Evolutionary conservation across 2,888 invertebrate genomes (phyloP), one percentile per base, ranked within the genome.

Genomic region (Sarcophaga carnaria): DNA sequence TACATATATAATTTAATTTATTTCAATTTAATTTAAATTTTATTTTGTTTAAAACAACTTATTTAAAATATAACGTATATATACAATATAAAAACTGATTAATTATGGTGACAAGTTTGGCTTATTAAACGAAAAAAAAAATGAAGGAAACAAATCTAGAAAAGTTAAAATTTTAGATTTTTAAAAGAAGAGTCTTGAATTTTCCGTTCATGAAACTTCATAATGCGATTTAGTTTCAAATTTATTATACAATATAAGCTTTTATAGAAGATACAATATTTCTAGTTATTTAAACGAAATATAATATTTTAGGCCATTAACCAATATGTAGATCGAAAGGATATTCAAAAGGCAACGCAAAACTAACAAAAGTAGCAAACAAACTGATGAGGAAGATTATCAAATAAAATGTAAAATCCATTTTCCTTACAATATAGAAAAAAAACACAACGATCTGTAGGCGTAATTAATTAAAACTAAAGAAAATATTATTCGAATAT

Each of bases 21-120:
- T 37, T 37, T 37, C 37, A 37, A 37, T 37, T 37, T 37, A 37
- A 10, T 37, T 37, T 37, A 2, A 37, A 37, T 37, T 37, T 37
- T 0, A 37, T 37, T 37, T 37, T 10, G 2, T 37, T 37, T 37
- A 37, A 37, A 37, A 37, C 0, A 37, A 37, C 8, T 37, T 37
- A 37, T 37, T 37, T 37, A 37, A 37, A 37, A 37, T 37, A 37
- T 37, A 37, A 2, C 37, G 37, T 37, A 37, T 37, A 37, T 37
- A 37, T 54, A 54, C 12, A 54, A 14, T 54, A 54, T 14, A 54
- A 12, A 54, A 54, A 5, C 14, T 54, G 12, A 17, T 85, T 76
- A 76, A 78, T 85, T 74, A 78, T 84, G 87, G 87, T 85, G 87
- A 85, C 76, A 87, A 87, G 87, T 85, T 87, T 87, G 87, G 87